Conservation (phyloP, 2,797 vertebrate species). For the Perodicticus potto region DNA sequence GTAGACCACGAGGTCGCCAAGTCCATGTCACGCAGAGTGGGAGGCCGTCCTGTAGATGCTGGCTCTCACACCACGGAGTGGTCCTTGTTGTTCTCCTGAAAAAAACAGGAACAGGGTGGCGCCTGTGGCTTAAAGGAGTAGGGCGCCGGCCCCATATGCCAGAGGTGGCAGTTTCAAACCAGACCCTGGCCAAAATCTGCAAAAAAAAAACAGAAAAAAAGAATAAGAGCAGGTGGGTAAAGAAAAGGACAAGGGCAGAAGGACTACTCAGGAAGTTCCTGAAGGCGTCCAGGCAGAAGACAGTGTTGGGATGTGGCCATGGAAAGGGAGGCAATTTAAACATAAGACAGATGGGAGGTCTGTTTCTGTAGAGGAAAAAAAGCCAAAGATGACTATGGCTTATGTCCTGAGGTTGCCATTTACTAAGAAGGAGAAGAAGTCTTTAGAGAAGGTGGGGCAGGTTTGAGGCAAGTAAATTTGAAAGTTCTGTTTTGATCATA, state of each 20-base stretch:
- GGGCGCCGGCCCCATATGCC: too few relatives aligned
- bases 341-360: not conserved
- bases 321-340: not conserved
- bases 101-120: rapidly evolving
- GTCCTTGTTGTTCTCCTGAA: not conserved
- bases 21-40: rapidly evolving
- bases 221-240: rapidly evolving
- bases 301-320: not conserved
- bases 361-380: not conserved
- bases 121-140: too few relatives aligned
- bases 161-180: too few relatives aligned
- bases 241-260: not conserved
- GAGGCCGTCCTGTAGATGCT: not conserved
- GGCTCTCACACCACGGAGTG: not conserved
- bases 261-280: rapidly evolving
- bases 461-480: not conserved
- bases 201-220: not conserved
- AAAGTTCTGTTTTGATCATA: conserved; percentile 21
- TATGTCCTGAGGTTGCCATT: not conserved
- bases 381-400: not conserved
- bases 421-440: not conserved
- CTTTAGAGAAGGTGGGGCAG: too few relatives aligned
- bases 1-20: not conserved
- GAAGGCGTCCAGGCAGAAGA: not conserved
- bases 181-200: too few relatives aligned